Percentiles rank a stretch among this genome's conserved stretches.
phyloP scores from a whole-genome alignment of 1,140 invertebrate species.

The Ostrea denselamellosa region DNA sequence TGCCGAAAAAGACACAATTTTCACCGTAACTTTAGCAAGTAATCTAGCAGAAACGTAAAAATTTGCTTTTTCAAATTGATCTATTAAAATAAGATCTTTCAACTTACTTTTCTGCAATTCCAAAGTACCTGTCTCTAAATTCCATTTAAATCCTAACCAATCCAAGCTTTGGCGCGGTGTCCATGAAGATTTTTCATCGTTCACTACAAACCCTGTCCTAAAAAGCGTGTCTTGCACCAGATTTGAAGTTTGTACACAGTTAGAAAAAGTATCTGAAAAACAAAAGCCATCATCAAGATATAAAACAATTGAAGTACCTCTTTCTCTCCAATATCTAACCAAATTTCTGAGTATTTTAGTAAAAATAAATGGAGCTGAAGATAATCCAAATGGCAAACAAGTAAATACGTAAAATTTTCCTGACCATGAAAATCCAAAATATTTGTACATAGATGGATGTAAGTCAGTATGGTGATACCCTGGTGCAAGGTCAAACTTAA shows the following conservation, averaged over 20 bases:
- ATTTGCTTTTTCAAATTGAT: too few species aligned
- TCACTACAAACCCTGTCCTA: constrained; percentile 45
- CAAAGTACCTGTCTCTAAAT: neutral
- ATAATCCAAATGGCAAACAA: constrained; percentile 41
- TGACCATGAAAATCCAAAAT: constrained; percentile 45
- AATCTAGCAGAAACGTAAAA: too few species aligned
- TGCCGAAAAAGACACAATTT: too few species aligned
- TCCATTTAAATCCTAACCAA: constrained; percentile 49
- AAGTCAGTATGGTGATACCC: constrained; percentile 50
- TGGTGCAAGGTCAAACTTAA: constrained; percentile 42
- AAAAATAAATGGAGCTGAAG: constrained; percentile 42
- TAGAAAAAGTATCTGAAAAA: neutral
- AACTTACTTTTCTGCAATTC: too few species aligned
- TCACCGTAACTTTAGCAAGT: too few species aligned
- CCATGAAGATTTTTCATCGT: constrained; percentile 39
- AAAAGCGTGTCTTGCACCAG: too few species aligned
- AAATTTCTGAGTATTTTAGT: constrained; percentile 45
- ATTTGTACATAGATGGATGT: neutral
- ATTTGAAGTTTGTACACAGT: neutral
- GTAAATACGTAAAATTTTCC: constrained; percentile 46
- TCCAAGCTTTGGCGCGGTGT: neutral
- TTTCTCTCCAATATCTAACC: constrained; percentile 46
- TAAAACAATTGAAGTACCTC: too few species aligned
- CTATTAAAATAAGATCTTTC: too few species aligned
- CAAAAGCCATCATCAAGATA: constrained; percentile 50